Base-by-base conservation (phyloP, 2,113 vertebrate genomes). In the Clarias magur region DNA sequence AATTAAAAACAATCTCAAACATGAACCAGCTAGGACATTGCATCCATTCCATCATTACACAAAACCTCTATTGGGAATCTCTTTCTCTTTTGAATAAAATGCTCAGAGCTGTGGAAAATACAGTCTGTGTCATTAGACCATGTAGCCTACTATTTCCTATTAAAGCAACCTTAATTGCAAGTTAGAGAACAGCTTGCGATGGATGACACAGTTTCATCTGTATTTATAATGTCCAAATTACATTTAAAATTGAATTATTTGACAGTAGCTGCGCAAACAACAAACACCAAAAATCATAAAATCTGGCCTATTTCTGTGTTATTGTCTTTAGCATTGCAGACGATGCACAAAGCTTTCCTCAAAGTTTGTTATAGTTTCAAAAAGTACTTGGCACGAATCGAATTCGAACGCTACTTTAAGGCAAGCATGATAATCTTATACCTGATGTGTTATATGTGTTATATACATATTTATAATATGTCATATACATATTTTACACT, bases 31-130 rank as follows among this genome's bases (percentile, higher is more conserved):
- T 27, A 48, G 60, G 17, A 63, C 48, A 53, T 67, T 63, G 30
- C 4, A 38, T 83, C 3, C n/a, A 48, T 11, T 27, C 62, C 25
- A 56, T 42, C 53, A 23, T 83, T 2, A 72, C 19, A 16, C 82
- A 72, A 84, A 72, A 30, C 82, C 62, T 83, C n/a, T 68, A 67
- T 30, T 83, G 25, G 42, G 38, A 83, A 83, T 53, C 48, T 62
- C 56, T 34, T 59, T 59, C 3, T 80, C 59, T 56, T 54, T 83
- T 68, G 13, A 68, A 53, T 54, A 68, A 54, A 83, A 83, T 62
- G 79, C 21, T 83, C 63, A 67, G 48, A 70, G 63, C 42, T 70
- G n/a, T 83, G 42, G 4, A n/a, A 83, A 54, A 67, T 83, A 80
- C 57, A 80, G 6, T 59, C 78, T 60, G 78, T 38, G 57, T 56